These are phyloP conservation scores for Falco columbarius DNA, from an alignment of 2,797 vertebrate genomes.

Conservation along the genomic window DNA sequence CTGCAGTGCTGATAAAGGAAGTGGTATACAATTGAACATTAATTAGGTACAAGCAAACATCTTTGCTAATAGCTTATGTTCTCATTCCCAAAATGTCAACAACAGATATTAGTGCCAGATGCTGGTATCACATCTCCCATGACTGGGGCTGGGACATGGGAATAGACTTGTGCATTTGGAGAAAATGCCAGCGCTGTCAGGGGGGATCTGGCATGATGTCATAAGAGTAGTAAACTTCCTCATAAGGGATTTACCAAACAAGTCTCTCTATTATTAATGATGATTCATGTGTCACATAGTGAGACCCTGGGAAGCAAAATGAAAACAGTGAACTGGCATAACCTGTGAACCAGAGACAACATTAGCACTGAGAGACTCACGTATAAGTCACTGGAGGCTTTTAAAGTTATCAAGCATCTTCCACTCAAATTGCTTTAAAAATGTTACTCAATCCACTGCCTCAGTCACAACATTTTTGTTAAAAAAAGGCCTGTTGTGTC, in stretches of 20 bases:
- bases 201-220: not conserved
- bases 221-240: constrained; percentile 18
- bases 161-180: constrained; percentile 24
- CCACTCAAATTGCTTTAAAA: not conserved
- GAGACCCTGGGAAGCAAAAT: not conserved
- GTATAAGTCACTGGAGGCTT: not conserved
- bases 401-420: not conserved
- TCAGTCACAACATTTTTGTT: not conserved
- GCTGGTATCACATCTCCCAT: constrained; percentile 69
- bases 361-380: not conserved
- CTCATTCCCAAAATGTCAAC: constrained; percentile 84
- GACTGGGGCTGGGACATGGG: constrained; percentile 27
- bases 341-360: not conserved
- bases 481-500: not conserved
- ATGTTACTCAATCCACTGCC: not conserved
- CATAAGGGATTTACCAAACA: constrained; percentile 36
- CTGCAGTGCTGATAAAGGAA: constrained; percentile 77
- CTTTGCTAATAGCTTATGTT: constrained; percentile 82
- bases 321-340: not conserved
- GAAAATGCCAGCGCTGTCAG: constrained; percentile 39
- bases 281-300: not conserved
- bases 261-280: not conserved
- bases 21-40: constrained; percentile 77
- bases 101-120: constrained; percentile 84
- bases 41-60: constrained; percentile 86